Conservation (phyloP, 2,113 vertebrate genomes). For the Zingel zingel region DNA sequence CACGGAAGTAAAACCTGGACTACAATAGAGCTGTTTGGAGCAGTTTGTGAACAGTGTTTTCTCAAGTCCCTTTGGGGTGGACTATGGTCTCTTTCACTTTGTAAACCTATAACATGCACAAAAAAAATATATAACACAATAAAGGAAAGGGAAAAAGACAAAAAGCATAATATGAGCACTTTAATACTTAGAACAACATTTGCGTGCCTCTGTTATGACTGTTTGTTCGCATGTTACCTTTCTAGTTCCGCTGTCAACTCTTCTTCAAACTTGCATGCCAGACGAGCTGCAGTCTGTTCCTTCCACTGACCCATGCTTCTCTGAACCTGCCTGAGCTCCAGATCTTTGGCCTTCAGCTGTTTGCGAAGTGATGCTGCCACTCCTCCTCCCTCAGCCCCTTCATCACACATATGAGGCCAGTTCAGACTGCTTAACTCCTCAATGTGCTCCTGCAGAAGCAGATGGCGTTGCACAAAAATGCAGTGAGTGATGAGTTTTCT, state of each 20-base stretch:
- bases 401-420: constrained; percentile 55
- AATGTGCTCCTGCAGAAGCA: constrained; percentile 82
- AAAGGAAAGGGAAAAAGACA: too few relatives aligned
- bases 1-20: too few relatives aligned
- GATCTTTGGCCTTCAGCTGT: constrained; percentile 81
- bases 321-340: constrained; percentile 80
- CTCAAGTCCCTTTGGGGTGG: too few relatives aligned
- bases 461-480: neutral
- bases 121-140: too few relatives aligned
- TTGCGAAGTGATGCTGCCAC: constrained; percentile 64
- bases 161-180: too few relatives aligned
- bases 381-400: constrained; percentile 53
- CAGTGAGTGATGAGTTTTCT: neutral
- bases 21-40: too few relatives aligned
- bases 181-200: neutral
- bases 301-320: constrained; percentile 83
- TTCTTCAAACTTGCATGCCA: constrained; percentile 81
- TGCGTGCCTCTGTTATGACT: neutral
- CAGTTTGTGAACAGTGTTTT: too few relatives aligned
- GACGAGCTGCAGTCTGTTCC: constrained; percentile 78
- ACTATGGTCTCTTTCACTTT: too few relatives aligned
- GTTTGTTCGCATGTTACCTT: constrained; percentile 67
- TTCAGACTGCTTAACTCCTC: constrained; percentile 82
- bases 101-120: too few relatives aligned
- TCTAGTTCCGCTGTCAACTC: constrained; percentile 81